phyloP scores from a whole-genome alignment of 1,140 invertebrate genomes.

The Leptonema lineaticorne region DNA sequence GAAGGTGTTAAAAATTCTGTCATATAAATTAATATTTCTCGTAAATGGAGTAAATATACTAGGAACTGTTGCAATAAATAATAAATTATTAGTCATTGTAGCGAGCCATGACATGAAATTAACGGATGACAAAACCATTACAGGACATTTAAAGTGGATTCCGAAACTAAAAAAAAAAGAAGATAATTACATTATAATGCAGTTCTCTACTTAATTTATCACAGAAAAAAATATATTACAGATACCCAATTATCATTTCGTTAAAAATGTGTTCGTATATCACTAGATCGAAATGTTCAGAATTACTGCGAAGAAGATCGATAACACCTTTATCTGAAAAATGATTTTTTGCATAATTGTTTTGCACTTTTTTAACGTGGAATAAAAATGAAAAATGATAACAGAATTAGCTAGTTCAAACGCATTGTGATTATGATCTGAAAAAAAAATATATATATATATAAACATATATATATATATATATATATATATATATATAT shows the following conservation, averaged over 20 bases:
- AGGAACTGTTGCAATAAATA: conserved; percentile 22
- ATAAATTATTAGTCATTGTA: conserved; percentile 23
- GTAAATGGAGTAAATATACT: conserved; percentile 29
- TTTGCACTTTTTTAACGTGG: not conserved
- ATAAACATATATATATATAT: no score
- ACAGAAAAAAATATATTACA: no score
- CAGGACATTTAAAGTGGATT: conserved; percentile 31
- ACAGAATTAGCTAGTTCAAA: no score
- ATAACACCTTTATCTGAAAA: not conserved
- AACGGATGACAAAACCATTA: conserved; percentile 27
- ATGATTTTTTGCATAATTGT: not conserved
- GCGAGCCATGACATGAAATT: conserved; percentile 33
- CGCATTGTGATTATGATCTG: no score
- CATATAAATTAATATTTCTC: conserved; percentile 15
- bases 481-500: no score
- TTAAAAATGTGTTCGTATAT: conserved; percentile 31
- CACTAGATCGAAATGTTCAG: conserved; percentile 29
- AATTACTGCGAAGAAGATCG: conserved; percentile 5
- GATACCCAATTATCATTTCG: not conserved
- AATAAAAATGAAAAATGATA: no score
- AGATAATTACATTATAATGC: not conserved
- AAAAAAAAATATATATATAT: no score
- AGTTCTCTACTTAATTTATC: no score
- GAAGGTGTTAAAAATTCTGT: conserved; percentile 4
- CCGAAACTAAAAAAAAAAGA: conserved; percentile 30